Conservation (phyloP, 2,888 invertebrate genomes). For the Agrochola macilenta region DNA sequence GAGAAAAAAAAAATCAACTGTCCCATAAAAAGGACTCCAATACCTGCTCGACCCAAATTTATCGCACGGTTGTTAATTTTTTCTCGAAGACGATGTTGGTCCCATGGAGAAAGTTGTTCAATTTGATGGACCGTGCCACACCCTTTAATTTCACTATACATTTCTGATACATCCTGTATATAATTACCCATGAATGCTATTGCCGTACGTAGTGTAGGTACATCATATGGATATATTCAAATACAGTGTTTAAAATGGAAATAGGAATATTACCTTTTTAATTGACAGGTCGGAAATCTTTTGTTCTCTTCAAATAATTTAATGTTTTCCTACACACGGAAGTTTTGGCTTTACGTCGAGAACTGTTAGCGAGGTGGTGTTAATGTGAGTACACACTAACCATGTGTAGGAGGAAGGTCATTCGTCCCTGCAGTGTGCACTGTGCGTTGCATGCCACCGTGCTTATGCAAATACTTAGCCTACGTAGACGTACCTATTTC, state of each 20-base stretch:
- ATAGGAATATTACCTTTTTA: background rate
- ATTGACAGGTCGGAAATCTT: background rate
- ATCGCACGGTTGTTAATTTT: too few species aligned
- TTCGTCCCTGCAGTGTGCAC: conserved; percentile 24
- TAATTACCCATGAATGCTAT: too few species aligned
- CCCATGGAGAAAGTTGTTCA: too few species aligned
- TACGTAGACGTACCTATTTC: background rate
- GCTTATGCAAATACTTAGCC: conserved; percentile 13
- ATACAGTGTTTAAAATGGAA: background rate
- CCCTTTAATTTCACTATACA: too few species aligned
- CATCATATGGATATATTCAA: too few species aligned
- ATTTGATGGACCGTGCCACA: too few species aligned
- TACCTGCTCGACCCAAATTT: too few species aligned
- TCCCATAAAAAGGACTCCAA: too few species aligned
- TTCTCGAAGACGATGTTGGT: too few species aligned
- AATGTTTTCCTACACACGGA: conserved; percentile 3
- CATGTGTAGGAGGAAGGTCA: background rate
- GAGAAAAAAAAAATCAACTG: too few species aligned
- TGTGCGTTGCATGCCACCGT: conserved; percentile 17
- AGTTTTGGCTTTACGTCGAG: conserved; percentile 1
- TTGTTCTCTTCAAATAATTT: background rate
- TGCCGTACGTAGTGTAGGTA: too few species aligned
- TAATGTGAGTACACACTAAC: conserved; percentile 30
- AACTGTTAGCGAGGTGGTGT: conserved; percentile 26
- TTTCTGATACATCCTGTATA: too few species aligned